Evolutionary conservation across 2,797 vertebrate genomes (phyloP).

Genomic region (Otolemur crassicaudatus): DNA sequence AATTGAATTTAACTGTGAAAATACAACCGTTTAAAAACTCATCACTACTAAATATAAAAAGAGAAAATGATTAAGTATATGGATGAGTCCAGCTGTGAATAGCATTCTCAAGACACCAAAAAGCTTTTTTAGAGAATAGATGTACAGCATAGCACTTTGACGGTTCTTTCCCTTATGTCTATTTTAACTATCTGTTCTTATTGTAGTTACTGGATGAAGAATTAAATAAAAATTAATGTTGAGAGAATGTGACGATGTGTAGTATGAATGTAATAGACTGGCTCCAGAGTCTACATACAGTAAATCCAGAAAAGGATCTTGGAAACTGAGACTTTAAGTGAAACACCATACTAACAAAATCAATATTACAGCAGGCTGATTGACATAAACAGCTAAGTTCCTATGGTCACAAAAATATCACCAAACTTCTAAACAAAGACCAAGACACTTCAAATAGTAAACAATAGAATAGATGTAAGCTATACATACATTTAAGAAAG

Average conservation of each 20-base stretch:
- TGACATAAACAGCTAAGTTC: background rate
- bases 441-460: background rate
- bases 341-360: background rate
- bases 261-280: background rate
- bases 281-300: background rate
- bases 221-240: background rate
- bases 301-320: background rate
- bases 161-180: background rate
- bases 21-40: conserved; percentile 53
- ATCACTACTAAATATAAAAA: conserved; percentile 56
- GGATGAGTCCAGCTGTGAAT: background rate
- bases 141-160: background rate
- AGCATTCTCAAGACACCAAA: conserved; percentile 36
- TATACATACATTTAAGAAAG: background rate
- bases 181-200: background rate
- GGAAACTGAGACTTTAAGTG: background rate
- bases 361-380: background rate
- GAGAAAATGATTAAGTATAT: conserved; percentile 57
- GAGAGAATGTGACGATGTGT: background rate
- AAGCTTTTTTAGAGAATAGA: background rate
- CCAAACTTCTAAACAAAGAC: background rate
- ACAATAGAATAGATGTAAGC: background rate
- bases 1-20: conserved; percentile 76
- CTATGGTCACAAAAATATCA: background rate
- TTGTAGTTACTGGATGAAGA: background rate